Base-by-base conservation (phyloP, 2,888 invertebrate species). In the Drosophila austrosaltans region DNA sequence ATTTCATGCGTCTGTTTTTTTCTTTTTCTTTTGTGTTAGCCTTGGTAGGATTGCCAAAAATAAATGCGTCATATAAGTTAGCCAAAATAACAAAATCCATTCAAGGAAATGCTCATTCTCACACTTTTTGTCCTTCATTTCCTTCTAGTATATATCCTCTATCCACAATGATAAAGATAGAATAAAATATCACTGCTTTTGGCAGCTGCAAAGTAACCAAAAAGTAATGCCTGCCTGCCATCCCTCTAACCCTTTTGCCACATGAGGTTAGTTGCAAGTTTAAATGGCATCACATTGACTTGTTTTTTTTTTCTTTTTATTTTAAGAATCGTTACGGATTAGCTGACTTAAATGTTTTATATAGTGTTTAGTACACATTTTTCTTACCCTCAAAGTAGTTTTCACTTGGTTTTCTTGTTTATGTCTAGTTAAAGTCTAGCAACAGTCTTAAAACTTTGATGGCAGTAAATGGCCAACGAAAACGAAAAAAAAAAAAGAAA, bases 41-140 rank as follows among this genome's bases (percentile, higher is more conserved):
- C 88, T 86, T 82, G 82, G 81, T 58, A 57, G 72, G 48, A 71
- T 81, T 86, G 83, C 78, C 82, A 88, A 85, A 59, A 72, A 71
- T 28, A 74, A 71, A 72, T 44, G 70, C 69, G 58, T 75, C 44
- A 59, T 72, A 75, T 72, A 72, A 69, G 72, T 75, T 69, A 69
- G 75, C 69, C 62, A 75, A 72, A 75, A 69, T 75, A 72, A 75
- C 60, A 69, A 74, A 72, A 69, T 63, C 63, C 56, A 76, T 70
- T 76, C 70, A 74, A 75, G 76, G 63, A 63, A 64, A 63, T 64
- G 36, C 36, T 36, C 36, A 8, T 36, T 36, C 36, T 36, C 36
- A 36, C 36, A 36, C 36, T 36, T 36, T 36, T 2, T 10, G 36
- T 36, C 36, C 36, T 36, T 36, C 36, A 8, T 8, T 2, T 8